Conservation (phyloP, 92 coral and sea anemone genomes). For the Isaurus tuberculatus region DNA sequence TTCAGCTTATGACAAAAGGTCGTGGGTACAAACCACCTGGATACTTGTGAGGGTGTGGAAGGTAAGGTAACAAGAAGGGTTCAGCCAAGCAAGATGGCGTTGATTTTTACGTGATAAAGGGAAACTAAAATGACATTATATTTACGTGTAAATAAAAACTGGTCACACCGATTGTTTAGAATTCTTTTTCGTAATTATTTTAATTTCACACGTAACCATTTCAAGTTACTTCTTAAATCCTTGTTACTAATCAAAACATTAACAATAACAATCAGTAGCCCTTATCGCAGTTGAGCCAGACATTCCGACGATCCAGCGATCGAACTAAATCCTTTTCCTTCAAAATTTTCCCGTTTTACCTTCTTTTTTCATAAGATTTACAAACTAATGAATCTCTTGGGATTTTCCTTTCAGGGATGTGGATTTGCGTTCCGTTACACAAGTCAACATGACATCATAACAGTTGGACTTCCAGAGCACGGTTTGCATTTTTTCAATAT, state of each 20-base stretch:
- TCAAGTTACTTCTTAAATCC: too few relatives aligned
- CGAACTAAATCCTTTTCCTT: neutral
- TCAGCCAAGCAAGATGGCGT: too few relatives aligned
- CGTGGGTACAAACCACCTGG: slow-evolving; percentile 99
- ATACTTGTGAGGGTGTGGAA: slow-evolving; percentile 95
- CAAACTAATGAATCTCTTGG: neutral
- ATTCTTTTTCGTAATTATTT: too few relatives aligned
- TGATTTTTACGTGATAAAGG: too few relatives aligned
- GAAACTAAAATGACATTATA: too few relatives aligned
- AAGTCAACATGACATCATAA: slow-evolving; percentile 76
- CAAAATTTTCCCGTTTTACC: neutral
- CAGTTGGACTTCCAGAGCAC: slow-evolving; percentile 82
- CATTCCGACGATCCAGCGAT: too few relatives aligned
- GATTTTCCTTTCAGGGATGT: slow-evolving; percentile 75
- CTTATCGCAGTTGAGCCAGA: too few relatives aligned
- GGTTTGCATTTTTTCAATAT: slow-evolving; percentile 45
- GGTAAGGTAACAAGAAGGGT: slow-evolving; percentile 43
- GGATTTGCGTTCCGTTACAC: slow-evolving; percentile 98
- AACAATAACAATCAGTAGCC: too few relatives aligned
- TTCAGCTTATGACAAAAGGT: slow-evolving; percentile 94
- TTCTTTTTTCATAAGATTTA: neutral
- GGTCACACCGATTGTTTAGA: too few relatives aligned
- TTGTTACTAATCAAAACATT: too few relatives aligned
- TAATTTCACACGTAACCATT: too few relatives aligned
- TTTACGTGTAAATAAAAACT: too few relatives aligned